Evolutionary conservation across 1,140 invertebrate species (phyloP).

Genomic region (Cardiocondyla obscurior): DNA sequence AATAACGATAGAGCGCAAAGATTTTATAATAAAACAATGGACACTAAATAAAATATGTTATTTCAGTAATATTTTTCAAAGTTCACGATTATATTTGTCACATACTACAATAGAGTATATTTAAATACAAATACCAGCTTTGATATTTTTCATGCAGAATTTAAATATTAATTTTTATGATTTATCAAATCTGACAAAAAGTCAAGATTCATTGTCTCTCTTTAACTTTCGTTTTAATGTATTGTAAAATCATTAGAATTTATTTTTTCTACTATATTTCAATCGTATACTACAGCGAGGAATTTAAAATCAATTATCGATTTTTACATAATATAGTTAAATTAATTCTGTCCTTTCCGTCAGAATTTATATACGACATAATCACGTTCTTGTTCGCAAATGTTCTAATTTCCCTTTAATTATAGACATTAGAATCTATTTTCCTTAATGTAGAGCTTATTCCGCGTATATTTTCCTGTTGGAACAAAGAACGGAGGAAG

Average conservation of each 20-base stretch:
- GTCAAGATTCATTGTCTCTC: neutral
- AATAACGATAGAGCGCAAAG: neutral
- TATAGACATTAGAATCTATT: constrained; percentile 43
- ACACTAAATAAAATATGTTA: neutral
- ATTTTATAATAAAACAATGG: neutral
- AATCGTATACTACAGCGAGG: neutral
- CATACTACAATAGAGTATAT: neutral
- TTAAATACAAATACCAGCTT: neutral
- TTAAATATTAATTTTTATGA: constrained; percentile 3
- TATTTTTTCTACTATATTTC: neutral
- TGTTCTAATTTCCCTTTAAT: constrained; percentile 42
- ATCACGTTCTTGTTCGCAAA: neutral
- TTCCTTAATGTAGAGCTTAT: constrained; percentile 19
- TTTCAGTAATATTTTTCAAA: neutral
- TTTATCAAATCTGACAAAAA: neutral
- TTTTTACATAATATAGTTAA: neutral
- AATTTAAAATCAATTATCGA: constrained; percentile 1
- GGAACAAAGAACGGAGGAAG: constrained; percentile 13
- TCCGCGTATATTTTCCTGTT: constrained; percentile 15
- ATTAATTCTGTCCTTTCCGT: neutral
- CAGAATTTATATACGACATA: constrained; percentile 15
- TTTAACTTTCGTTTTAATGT: neutral
- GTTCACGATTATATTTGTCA: neutral
- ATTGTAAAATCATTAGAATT: neutral
- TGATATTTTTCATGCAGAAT: constrained; percentile 20